phyloP scores from a whole-genome alignment of 2,113 vertebrate genomes.

The Porphyrio hochstetteri region DNA sequence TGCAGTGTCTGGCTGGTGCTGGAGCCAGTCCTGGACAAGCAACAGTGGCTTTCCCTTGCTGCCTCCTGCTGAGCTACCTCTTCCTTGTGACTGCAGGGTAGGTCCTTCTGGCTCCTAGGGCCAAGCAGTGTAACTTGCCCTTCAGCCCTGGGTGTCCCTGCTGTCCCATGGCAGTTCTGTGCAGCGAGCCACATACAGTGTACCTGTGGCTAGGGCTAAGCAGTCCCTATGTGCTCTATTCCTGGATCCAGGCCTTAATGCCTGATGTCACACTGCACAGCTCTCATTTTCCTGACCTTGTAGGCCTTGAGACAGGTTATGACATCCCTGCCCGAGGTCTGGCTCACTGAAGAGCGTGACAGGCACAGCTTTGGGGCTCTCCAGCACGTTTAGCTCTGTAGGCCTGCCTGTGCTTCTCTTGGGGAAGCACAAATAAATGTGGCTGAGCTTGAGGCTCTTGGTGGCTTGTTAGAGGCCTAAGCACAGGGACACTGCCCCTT shows the following conservation, averaged over 20 bases:
- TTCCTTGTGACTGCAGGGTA: fast-evolving
- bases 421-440: fast-evolving
- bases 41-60: fast-evolving
- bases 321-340: not conserved
- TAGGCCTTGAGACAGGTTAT: not conserved
- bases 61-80: not conserved
- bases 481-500: not conserved
- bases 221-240: fast-evolving
- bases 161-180: not conserved
- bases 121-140: not conserved
- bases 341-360: not conserved
- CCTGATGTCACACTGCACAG: not conserved
- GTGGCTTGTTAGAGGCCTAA: not conserved
- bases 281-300: not conserved
- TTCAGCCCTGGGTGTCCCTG: not conserved
- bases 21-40: not conserved
- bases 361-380: not conserved
- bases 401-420: not conserved
- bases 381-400: not conserved
- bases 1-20: no score
- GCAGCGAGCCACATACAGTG: not conserved
- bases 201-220: not conserved
- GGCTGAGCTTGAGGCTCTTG: not conserved
- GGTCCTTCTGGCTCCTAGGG: fast-evolving
- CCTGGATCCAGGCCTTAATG: not conserved